Base-by-base conservation (phyloP, 2,113 vertebrate species). In the Ancistrus triradiatus region DNA sequence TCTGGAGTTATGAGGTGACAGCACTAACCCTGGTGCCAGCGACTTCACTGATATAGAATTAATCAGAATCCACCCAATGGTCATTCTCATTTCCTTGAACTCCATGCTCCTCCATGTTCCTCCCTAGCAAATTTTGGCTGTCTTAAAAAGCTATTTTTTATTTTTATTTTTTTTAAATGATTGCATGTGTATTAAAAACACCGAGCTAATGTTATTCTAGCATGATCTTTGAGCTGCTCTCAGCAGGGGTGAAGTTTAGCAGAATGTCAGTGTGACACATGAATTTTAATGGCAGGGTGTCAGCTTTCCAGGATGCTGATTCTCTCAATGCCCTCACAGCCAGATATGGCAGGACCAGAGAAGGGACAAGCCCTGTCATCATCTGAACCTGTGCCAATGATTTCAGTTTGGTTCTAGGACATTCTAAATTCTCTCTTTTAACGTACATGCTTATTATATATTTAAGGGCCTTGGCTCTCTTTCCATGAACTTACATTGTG, bases 281-380 rank as follows among this genome's bases (percentile, higher is more conserved):
- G 47, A 53, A 69, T 76, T 69, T 76, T 72, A 76, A 75, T 71
- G 70, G 66, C 17, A 27, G 38, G 48, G 46, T 48, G 38, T 47
- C 47, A 63, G 17, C 28, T 33, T 57, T 44, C 53, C 59, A 17
- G 24, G 31, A 60, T 66, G 31, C 42, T 47, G 44, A 60, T 52
- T 47, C 27, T 49, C 21, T 38, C n/a, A 13, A 15, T 73, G 18
- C 63, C 57, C 24, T 40, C 44, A 57, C 58, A 67, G 51, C 49
- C 57, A 18, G 33, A 14, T 51, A 47, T 43, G 56, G 50, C 21
- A 31, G 50, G 11, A 8, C 11, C 33, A 31, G 14, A 6, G 27
- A 3, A 13, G 43, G 42, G 27, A 57, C 51, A 5, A 44, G 69
- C 19, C 37, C n/a, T 62, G 25, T 31, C 37, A 57, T 49, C 21